Evolutionary conservation across 2,888 invertebrate species (phyloP), one percentile per base, ranked within the genome.

Genomic region (Melitaea athalia): DNA sequence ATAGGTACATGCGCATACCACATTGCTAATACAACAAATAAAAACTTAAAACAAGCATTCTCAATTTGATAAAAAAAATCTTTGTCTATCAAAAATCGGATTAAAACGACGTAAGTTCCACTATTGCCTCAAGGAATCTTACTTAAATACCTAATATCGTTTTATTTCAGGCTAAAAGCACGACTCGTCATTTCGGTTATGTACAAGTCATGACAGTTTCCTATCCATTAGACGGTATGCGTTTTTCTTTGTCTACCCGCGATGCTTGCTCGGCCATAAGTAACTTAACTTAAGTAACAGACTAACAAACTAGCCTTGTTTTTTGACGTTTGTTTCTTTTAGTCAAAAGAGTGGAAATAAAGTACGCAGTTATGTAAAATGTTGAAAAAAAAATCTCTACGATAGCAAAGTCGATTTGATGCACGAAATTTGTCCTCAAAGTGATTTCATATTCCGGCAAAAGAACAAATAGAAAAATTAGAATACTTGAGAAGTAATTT

Each of bases 201-300:
- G 31, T 53, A 53, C 53, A 33, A 53, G 31, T 53, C 53, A 31
- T 53, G 11, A 31, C 4, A 31, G 11, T 14, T 24, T 10, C 24
- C 52, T 50, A 12, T 52, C 52, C 52, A 31, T 52, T 52, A 52
- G 52, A 31, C 24, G 45, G 5, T 11, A 5, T n/a, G n/a, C n/a
- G 47, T 53, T 31, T 53, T 52, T 53, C 31, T 55, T 53, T 55
- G 53, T 53, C 53, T 55, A 33, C 31, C 33, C 53, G n/a, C 53
- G 33, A 55, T 12, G 53, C 14, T 55, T 8, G 2, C 53, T 55
- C 3, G 14, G 33, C 53, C 53, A 14, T 33, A 14, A 24, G 24
- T 24, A 24, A 24, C 24, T 24, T 24, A 24, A 24, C 24, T 24
- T 24, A 55, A 55, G 53, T 0, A 14, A 53, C 7, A 31, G 31